Evolutionary conservation across 1,140 invertebrate genomes (phyloP).

Genomic region (Antheraea mylitta): DNA sequence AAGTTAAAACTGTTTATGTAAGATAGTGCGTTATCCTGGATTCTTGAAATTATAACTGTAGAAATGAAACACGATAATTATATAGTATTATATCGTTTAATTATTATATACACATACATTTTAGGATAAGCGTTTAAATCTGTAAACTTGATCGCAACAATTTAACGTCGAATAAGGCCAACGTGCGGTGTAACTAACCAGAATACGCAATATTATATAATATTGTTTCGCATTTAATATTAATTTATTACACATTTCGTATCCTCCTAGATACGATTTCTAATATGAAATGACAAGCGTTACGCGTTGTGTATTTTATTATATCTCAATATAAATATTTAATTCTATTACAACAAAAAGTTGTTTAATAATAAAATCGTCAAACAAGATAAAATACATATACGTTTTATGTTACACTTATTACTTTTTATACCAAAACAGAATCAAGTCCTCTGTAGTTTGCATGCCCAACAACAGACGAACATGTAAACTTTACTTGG

Average conservation of each 20-base stretch:
- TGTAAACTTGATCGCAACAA: constrained; percentile 40
- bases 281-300: not conserved
- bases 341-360: not conserved
- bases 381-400: too few relatives aligned
- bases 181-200: constrained; percentile 21
- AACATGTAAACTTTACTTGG: too few relatives aligned
- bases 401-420: too few relatives aligned
- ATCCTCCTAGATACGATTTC: not conserved
- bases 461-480: too few relatives aligned
- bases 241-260: not conserved
- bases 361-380: too few relatives aligned
- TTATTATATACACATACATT: constrained; percentile 44
- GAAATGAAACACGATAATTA: constrained; percentile 1
- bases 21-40: too few relatives aligned
- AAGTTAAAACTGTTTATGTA: too few relatives aligned
- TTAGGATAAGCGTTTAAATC: constrained; percentile 36
- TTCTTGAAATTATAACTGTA: not conserved
- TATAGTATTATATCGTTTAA: constrained; percentile 27
- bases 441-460: too few relatives aligned
- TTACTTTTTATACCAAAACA: too few relatives aligned
- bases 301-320: not conserved
- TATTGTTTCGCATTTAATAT: constrained; percentile 29
- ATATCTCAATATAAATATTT: not conserved
- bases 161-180: constrained; percentile 46
- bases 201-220: constrained; percentile 18